A percentile compares a stretch with the other conserved stretches of the same genome.
Evolutionary conservation across 2,797 vertebrate species (phyloP).

Genomic region (Muscicapa striata): DNA sequence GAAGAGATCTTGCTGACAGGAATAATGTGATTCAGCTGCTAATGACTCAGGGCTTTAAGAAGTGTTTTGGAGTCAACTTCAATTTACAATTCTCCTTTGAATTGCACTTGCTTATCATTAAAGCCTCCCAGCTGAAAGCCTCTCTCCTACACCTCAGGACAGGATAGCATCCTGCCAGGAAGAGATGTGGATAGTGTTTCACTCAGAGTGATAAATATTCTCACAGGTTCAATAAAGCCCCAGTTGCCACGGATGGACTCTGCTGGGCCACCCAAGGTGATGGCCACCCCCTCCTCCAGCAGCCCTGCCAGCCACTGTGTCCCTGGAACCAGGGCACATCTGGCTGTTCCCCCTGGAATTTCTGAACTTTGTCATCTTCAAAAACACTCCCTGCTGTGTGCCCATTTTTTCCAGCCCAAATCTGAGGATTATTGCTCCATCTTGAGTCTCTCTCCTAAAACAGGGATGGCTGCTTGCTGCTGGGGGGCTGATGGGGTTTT

Average conservation of each 20-base stretch:
- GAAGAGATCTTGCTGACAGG: slow-evolving; percentile 65
- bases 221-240: background rate
- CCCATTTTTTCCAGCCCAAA: background rate
- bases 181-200: slow-evolving; percentile 20
- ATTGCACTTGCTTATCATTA: slow-evolving; percentile 57
- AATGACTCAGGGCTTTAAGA: slow-evolving; percentile 72
- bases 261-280: slow-evolving; percentile 28
- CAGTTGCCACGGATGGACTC: background rate
- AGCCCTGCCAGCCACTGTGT: background rate
- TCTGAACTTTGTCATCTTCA: background rate
- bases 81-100: slow-evolving; percentile 60
- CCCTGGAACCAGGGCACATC: fast-evolving
- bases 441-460: background rate
- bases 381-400: background rate
- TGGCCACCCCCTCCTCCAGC: background rate
- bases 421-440: background rate
- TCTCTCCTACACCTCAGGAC: slow-evolving; percentile 39
- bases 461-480: background rate
- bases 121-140: slow-evolving; percentile 31
- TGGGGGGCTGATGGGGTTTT: background rate
- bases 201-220: slow-evolving; percentile 24
- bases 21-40: slow-evolving; percentile 67
- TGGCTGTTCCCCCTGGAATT: background rate
- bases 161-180: slow-evolving; percentile 24
- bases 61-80: slow-evolving; percentile 63